Evolutionary conservation across 2,113 vertebrate genomes (phyloP), one percentile per base, ranked within the genome.

Genomic region (Phainopepla nitens): DNA sequence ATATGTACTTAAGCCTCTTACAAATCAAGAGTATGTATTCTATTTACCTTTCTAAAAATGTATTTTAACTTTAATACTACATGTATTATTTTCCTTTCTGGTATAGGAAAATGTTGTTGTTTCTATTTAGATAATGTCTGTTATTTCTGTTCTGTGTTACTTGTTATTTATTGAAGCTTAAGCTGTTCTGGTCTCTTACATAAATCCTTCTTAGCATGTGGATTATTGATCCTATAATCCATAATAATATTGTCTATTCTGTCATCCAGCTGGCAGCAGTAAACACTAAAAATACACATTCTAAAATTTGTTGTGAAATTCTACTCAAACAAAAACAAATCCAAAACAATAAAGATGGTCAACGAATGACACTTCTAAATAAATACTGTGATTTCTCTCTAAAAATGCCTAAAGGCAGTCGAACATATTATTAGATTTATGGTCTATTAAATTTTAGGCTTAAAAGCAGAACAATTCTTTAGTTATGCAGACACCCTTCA

Each of bases 181-280:
- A 84, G 31, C 53, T 69, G 44, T 84, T 89, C 69, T 0, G 6
- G 53, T 89, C 90, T 93, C 80, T 92, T 42, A 90, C 44, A 71
- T 75, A 96, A 97, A 95, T 89, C 88, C 90, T 84, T 89, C 88
- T 96, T 89, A 95, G 69, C 29, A 72, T 0, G 0, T 72, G 88
- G 79, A 96, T 93, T 96, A 95, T 93, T 69, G 86, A 94, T 94
- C n/a, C 86, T 56, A 33, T 89, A 96, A 94, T 93, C 94, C 15
- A 7, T 92, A 93, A 87, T 57, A 86, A 93, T 84, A 87, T 89
- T 68, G 62, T 95, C 50, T 93, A 58, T 91, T 90, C 82, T 92
- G 45, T 76, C 45, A 45, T 82, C 80, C 93, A 93, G 53, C 56
- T 94, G 83, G 57, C 64, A 92, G 57, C 29, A 53, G 76, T 53